Evolutionary conservation across 64 coral and sea anemone species (phyloP).

Genomic region (Pachyseris speciosa): DNA sequence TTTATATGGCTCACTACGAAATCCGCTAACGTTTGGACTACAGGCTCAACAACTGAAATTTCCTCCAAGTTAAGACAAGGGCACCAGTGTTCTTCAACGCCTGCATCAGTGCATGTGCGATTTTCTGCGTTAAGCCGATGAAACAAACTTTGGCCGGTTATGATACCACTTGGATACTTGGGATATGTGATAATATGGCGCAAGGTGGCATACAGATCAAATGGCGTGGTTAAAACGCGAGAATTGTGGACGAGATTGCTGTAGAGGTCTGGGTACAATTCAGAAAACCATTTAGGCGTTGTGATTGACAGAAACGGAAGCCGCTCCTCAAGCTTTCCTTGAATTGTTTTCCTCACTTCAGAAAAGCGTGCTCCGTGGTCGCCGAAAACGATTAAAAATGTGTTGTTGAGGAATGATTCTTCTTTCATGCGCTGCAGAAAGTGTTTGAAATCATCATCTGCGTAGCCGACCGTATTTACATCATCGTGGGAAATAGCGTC

Average conservation of each 20-base stretch:
- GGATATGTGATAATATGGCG: constrained; percentile 73
- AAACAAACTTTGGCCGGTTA: constrained; percentile 62
- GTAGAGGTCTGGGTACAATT: constrained; percentile 28
- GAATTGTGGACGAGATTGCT: constrained; percentile 50
- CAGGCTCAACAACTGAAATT: constrained; percentile 16
- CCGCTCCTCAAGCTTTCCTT: constrained; percentile 83
- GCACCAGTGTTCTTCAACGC: constrained; percentile 75
- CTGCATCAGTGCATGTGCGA: constrained; percentile 45
- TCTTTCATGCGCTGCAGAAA: constrained; percentile 63
- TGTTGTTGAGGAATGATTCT: constrained; percentile 60
- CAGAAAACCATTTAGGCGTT: constrained; percentile 59
- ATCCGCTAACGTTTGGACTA: constrained; percentile 3
- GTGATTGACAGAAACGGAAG: constrained; percentile 77
- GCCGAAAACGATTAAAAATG: constrained; percentile 59
- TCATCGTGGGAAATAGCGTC: constrained; percentile 62
- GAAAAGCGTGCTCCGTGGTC: constrained; percentile 70
- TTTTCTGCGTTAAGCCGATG: constrained; percentile 7
- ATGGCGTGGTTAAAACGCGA: constrained; percentile 55
- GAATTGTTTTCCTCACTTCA: constrained; percentile 38
- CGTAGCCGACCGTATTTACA: constrained; percentile 58
- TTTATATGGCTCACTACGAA: constrained; percentile 56
- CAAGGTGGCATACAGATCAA: constrained; percentile 74
- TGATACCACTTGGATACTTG: constrained; percentile 21
- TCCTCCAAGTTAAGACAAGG: constrained; percentile 71
- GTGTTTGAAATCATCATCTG: constrained; percentile 61